Evolutionary conservation across 2,888 invertebrate genomes (phyloP), one percentile per base, ranked within the genome.

Genomic region (Mimumesa dahlbomi): DNA sequence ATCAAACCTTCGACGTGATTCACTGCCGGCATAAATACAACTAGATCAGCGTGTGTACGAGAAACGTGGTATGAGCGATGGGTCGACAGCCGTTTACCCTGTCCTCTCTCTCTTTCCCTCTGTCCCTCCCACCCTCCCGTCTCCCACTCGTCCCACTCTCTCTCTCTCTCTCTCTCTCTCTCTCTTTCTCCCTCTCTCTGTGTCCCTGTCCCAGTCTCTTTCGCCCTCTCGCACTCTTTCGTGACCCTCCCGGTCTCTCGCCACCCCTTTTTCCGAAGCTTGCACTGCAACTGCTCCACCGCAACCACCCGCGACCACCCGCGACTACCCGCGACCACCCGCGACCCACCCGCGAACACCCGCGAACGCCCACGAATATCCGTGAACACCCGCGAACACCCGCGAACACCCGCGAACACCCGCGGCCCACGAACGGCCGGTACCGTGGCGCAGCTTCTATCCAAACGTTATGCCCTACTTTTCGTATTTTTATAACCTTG

Each of bases 1-100:
- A 88, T 88, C 88, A 88, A 88, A 87, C 83, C 81, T 78, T 78
- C 82, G 87, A 88, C 87, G 84, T 88, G 88, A 88, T 88, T 88
- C 87, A 89, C 85, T 87, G 85, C 87, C 79, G 82, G 85, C 88
- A 86, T 88, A 88, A 89, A 89, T 88, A 89, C 87, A 87, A 87
- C 86, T 86, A 86, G 88, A 89, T 88, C 87, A 87, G 87, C 82
- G 84, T 82, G 82, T 84, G 85, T 83, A 84, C 82, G 79, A 79
- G 82, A 73, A 80, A 81, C 81, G 80, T 75, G 83, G 83, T 81
- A 85, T 87, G 86, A 88, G 83, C 85, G 87, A 87, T 87, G 84
- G 86, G 82, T 83, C 84, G 85, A 84, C 85, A 82, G 82, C 79
- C 78, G 74, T 77, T 74, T 79, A 66, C 76, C 71, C 57, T 45